Conservation (phyloP, 2,797 vertebrate species). For the Champsocephalus gunnari region DNA sequence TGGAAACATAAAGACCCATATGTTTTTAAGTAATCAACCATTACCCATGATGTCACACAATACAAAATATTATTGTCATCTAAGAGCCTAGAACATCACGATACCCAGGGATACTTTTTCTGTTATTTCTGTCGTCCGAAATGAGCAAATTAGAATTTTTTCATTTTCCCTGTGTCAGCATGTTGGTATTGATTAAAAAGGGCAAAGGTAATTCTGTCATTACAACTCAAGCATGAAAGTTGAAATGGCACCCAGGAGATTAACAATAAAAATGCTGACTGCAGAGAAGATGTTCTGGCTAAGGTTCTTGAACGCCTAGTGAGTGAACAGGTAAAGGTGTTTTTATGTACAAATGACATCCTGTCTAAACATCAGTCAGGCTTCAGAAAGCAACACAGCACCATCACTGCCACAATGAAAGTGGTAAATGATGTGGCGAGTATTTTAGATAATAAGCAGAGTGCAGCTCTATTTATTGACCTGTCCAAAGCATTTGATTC, state of each 20-base stretch:
- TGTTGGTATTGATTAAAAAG: conserved; percentile 46
- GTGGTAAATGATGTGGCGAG: no score
- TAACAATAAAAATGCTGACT: conserved; percentile 24
- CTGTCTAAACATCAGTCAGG: no score
- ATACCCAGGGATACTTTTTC: background rate
- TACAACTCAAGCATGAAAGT: conserved; percentile 26
- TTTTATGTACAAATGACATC: no score
- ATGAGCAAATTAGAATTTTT: conserved; percentile 15
- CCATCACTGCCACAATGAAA: no score
- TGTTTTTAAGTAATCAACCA: background rate
- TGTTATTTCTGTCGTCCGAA: background rate
- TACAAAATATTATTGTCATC: background rate
- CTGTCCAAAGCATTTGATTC: no score
- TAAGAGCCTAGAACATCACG: accelerated
- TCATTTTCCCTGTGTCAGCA: conserved; percentile 10
- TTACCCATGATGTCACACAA: background rate
- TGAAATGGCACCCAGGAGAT: conserved; percentile 41
- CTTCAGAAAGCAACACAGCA: no score
- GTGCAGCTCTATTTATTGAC: no score
- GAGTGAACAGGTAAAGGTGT: no score
- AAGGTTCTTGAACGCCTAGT: no score
- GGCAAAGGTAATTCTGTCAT: conserved; percentile 43
- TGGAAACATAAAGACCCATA: background rate
- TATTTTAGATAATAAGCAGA: no score
- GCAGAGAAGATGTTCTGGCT: background rate